Percentiles rank a stretch among this genome's conserved stretches.
Evolutionary conservation across 2,888 invertebrate species (phyloP).

Genomic region (Bruchidius siliquastri): DNA sequence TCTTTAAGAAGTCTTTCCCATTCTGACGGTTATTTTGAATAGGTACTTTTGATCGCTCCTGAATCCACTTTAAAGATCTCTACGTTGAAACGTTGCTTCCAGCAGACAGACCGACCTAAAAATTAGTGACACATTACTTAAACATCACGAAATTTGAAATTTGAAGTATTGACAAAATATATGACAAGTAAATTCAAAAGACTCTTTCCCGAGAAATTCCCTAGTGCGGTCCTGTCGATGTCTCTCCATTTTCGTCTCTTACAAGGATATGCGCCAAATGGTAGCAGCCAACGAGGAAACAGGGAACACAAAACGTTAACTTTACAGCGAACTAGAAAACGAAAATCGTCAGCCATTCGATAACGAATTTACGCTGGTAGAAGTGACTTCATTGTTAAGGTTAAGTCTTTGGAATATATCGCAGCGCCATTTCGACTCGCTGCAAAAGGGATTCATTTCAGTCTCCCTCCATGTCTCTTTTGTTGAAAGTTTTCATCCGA

Average conservation of each 20-base stretch:
- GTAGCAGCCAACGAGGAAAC: background rate
- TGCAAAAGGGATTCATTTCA: background rate
- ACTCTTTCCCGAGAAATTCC: no score
- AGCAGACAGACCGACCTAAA: no score
- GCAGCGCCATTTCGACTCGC: background rate
- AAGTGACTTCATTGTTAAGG: background rate
- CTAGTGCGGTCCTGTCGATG: background rate
- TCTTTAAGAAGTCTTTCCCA: no score
- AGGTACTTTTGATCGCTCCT: no score
- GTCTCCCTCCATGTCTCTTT: background rate
- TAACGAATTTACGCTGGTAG: background rate
- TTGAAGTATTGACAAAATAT: no score
- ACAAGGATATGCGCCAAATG: background rate
- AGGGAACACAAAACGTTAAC: background rate
- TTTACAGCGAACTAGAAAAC: background rate
- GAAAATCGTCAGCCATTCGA: background rate
- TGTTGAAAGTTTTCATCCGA: background rate
- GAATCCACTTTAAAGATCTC: no score
- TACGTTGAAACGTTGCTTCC: no score
- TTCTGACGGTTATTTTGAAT: no score
- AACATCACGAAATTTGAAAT: no score
- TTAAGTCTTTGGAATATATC: background rate
- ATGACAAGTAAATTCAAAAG: no score
- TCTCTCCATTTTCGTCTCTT: background rate
- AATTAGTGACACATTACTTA: no score